These are phyloP conservation scores for Mongoloraphidia duomilia DNA, from an alignment of 2,888 invertebrate genomes.

Conservation along the genomic window DNA sequence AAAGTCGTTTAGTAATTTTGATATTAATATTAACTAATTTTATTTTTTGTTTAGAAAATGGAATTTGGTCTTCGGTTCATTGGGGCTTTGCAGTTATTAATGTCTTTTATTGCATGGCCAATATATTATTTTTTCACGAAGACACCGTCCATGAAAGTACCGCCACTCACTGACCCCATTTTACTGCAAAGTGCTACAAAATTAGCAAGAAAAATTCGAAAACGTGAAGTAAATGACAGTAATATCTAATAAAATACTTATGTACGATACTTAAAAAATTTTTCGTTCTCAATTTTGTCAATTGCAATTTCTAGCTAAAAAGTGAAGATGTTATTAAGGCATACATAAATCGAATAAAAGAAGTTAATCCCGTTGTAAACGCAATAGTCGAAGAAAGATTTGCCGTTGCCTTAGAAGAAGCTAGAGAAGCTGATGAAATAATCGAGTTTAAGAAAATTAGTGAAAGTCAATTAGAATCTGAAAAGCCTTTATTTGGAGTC, in stretches of 20 bases:
- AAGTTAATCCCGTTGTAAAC: slow-evolving; percentile 51
- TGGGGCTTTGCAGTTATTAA: too few relatives aligned
- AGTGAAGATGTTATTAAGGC: slow-evolving; percentile 42
- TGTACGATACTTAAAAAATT: background rate
- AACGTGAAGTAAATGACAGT: slow-evolving; percentile 36
- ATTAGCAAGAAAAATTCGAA: slow-evolving; percentile 51
- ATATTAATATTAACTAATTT: too few relatives aligned
- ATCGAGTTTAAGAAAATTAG: background rate
- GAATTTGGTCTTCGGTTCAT: too few relatives aligned
- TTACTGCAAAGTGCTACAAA: slow-evolving; percentile 50
- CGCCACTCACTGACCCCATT: slow-evolving; percentile 47
- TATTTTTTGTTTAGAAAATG: too few relatives aligned
- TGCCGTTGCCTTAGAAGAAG: slow-evolving; percentile 46
- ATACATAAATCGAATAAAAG: slow-evolving; percentile 47
- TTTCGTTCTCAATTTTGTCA: background rate
- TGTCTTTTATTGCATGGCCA: too few relatives aligned
- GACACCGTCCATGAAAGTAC: slow-evolving; percentile 16
- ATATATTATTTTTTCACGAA: too few relatives aligned
- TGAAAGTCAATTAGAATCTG: background rate
- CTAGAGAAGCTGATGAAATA: slow-evolving; percentile 36
- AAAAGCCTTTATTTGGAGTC: slow-evolving; percentile 60
- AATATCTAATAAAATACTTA: background rate
- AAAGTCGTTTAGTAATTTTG: too few relatives aligned
- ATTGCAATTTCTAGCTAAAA: slow-evolving; percentile 33
- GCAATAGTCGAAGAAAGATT: slow-evolving; percentile 54